A percentile compares a stretch with the other conserved stretches of the same genome.
phyloP scores from a whole-genome alignment of 1,140 invertebrate genomes.

The Holcopasites calliopsidis region DNA sequence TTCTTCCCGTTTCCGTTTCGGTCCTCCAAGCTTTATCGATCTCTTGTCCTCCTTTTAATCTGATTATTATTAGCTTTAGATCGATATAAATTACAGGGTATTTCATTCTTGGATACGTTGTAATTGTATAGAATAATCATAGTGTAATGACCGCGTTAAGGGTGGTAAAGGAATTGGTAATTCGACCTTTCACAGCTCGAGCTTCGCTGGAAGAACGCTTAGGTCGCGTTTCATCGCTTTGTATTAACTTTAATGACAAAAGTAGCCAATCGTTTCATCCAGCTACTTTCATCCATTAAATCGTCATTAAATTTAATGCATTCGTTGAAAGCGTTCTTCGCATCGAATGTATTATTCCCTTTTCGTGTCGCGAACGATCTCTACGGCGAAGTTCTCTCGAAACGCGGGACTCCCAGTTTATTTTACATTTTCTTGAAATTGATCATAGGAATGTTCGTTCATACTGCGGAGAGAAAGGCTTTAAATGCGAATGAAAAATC shows the following conservation, averaged over 20 bases:
- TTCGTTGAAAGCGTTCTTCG: background rate
- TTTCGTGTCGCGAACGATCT: background rate
- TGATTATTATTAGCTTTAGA: background rate
- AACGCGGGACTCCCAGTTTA: constrained; percentile 4
- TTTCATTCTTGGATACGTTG: background rate
- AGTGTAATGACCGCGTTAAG: background rate
- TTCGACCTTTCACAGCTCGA: background rate
- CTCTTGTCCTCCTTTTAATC: background rate
- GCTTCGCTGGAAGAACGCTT: background rate
- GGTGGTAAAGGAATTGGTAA: background rate
- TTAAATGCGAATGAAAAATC: background rate
- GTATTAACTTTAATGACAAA: background rate
- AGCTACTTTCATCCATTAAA: constrained; percentile 18
- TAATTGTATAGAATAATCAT: background rate
- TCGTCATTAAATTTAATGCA: constrained; percentile 27
- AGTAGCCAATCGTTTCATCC: background rate
- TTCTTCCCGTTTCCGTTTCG: background rate
- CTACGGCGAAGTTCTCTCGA: background rate
- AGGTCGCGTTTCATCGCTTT: background rate
- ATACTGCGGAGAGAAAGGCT: no score
- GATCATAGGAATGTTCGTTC: background rate
- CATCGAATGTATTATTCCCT: constrained; percentile 17
- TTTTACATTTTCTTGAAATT: constrained; percentile 10
- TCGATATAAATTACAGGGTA: background rate
- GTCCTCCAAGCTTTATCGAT: constrained; percentile 1